These are phyloP conservation scores for Cebus imitator DNA, from an alignment of 2,113 vertebrate genomes.

Conservation along the genomic window DNA sequence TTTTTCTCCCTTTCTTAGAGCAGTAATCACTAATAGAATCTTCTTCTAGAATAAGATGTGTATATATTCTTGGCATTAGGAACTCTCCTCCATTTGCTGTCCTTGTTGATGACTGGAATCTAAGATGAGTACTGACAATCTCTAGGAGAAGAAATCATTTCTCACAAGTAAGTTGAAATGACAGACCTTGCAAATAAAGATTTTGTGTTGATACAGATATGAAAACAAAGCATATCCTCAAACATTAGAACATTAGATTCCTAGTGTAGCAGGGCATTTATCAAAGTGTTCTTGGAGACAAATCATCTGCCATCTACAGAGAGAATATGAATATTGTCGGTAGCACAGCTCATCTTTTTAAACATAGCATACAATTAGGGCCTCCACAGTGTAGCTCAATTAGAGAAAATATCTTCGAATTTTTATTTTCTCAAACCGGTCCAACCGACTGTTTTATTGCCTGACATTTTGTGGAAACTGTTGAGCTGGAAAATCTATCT, in stretches of 20 bases:
- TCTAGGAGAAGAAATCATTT: neutral
- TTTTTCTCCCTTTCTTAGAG: neutral
- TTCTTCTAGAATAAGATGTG: neutral
- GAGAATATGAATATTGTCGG: neutral
- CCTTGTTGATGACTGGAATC: neutral
- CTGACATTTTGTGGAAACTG: neutral
- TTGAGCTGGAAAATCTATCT: neutral
- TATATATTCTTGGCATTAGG: neutral
- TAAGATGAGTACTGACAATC: neutral
- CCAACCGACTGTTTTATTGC: neutral
- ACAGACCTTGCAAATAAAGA: neutral
- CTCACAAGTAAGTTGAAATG: neutral
- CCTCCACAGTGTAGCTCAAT: neutral
- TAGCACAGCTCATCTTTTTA: neutral
- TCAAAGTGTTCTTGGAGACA: neutral
- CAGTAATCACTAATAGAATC: neutral
- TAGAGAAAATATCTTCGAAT: neutral
- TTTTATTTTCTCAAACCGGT: slow-evolving; percentile 2
- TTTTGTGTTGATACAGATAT: neutral
- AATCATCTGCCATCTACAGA: neutral
- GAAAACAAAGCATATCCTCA: neutral
- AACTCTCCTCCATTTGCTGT: neutral
- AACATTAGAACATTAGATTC: neutral
- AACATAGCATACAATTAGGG: neutral
- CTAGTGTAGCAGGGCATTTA: neutral